These are phyloP conservation scores for Lota lota DNA, from an alignment of 2,113 vertebrate genomes.

Conservation along the genomic window DNA sequence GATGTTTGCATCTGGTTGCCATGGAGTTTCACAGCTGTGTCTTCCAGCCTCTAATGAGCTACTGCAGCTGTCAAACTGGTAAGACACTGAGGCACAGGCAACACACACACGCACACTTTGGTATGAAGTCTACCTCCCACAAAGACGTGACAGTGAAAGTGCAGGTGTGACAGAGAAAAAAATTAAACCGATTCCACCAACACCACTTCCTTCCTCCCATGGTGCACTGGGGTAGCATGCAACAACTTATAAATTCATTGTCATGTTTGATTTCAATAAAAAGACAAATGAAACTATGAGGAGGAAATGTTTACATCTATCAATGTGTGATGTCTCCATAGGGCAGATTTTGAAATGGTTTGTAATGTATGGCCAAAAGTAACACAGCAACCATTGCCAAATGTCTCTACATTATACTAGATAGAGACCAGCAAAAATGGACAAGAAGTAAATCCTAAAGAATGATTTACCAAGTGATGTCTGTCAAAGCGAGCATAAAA, in stretches of 20 bases:
- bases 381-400: not conserved
- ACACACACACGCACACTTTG: slow-evolving; percentile 2
- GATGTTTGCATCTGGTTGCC: slow-evolving; percentile 60
- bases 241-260: slow-evolving; percentile 8
- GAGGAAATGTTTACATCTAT: too few species aligned
- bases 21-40: slow-evolving; percentile 64
- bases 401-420: not conserved
- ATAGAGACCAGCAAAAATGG: too few species aligned
- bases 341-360: too few species aligned
- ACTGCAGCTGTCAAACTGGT: slow-evolving; percentile 51
- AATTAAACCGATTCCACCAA: not conserved
- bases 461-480: not conserved
- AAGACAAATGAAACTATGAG: too few species aligned
- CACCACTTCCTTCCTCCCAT: slow-evolving; percentile 53
- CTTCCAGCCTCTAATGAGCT: slow-evolving; percentile 45
- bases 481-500: not conserved
- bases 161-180: not conserved
- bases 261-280: not conserved
- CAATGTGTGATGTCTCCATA: too few species aligned
- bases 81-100: slow-evolving; percentile 1
- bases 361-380: too few species aligned
- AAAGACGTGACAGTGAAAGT: too few species aligned
- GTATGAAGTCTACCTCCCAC: too few species aligned
- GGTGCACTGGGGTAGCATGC: slow-evolving; percentile 15
- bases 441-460: not conserved